Evolutionary conservation across 2,888 invertebrate genomes (phyloP), one percentile per base, ranked within the genome.

Genomic region (Antitype chi): DNA sequence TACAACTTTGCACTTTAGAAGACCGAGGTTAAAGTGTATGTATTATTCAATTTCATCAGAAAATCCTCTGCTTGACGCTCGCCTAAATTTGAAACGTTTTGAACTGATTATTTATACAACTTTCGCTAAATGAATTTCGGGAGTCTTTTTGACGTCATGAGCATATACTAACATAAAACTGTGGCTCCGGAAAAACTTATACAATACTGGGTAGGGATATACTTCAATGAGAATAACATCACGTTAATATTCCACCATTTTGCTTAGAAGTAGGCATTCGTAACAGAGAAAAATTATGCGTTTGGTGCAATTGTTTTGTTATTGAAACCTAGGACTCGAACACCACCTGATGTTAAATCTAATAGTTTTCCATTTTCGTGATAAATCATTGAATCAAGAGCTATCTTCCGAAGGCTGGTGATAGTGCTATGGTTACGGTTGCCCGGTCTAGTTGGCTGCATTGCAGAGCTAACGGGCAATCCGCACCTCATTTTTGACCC

Each of bases 291-390:
- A 28, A n/a, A n/a, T 49, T 63, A 49, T 57, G 25, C 66, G 23
- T 73, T 80, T 75, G 55, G 43, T 62, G 60, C 52, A 81, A 13
- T 85, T 32, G 38, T 57, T 70, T 71, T 71, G n/a, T 69, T 32
- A 23, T 60, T 81, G 6, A 38, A n/a, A 43, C 15, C 17, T n/a
- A 28, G 59, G 53, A 28, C 69, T 84, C 85, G 80, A 73, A 85
- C 87, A 85, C 90, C 86, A 86, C 74, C 86, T 87, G 88, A 88
- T 85, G 76, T 68, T 74, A 72, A 59, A 80, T 74, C n/a, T 25
- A 47, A 20, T 47, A 47, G 38, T 53, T 43, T 23, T 25, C 25
- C 49, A 25, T 13, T 13, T 43, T 53, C 15, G 1, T 43, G 2
- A 7, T n/a, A 28, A n/a, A 32, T 13, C 13, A 32, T 43, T 52